A percentile compares a stretch with the other conserved stretches of the same genome.
phyloP scores from a whole-genome alignment of 2,797 vertebrate genomes.

The Hemitrygon akajei region DNA sequence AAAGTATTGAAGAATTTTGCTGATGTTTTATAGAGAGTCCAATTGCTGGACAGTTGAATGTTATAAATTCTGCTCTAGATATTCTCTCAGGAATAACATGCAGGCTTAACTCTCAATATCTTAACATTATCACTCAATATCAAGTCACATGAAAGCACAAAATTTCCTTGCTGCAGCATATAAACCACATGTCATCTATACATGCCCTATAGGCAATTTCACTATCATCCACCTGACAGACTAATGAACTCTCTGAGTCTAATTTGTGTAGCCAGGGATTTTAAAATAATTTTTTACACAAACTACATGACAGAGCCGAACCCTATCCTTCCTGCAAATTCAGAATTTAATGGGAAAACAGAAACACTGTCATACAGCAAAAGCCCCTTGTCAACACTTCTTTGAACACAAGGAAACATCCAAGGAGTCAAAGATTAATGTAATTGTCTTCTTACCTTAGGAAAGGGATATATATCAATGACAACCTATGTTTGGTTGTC shows the following conservation, averaged over 20 bases:
- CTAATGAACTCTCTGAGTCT: neutral
- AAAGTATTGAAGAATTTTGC: neutral
- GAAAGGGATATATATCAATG: neutral
- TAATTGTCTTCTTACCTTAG: neutral
- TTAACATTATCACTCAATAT: neutral
- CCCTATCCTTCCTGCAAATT: neutral
- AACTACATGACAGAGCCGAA: neutral
- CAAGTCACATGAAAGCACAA: neutral
- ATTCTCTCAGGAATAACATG: neutral
- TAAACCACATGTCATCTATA: neutral
- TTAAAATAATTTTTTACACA: neutral
- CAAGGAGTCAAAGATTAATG: neutral
- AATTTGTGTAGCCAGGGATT: neutral
- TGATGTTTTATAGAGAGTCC: neutral
- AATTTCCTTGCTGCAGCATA: neutral
- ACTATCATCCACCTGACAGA: no score
- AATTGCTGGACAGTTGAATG: neutral
- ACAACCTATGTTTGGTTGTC: neutral
- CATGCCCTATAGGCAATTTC: neutral
- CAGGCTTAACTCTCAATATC: neutral
- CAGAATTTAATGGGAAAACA: neutral
- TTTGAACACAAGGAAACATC: neutral
- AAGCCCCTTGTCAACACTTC: constrained; percentile 4
- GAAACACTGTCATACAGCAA: neutral
- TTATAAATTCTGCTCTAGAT: neutral